Percentiles rank a stretch among this genome's conserved stretches.
Conservation (phyloP, 2,113 vertebrate species). For the Hemiscyllium ocellatum region DNA sequence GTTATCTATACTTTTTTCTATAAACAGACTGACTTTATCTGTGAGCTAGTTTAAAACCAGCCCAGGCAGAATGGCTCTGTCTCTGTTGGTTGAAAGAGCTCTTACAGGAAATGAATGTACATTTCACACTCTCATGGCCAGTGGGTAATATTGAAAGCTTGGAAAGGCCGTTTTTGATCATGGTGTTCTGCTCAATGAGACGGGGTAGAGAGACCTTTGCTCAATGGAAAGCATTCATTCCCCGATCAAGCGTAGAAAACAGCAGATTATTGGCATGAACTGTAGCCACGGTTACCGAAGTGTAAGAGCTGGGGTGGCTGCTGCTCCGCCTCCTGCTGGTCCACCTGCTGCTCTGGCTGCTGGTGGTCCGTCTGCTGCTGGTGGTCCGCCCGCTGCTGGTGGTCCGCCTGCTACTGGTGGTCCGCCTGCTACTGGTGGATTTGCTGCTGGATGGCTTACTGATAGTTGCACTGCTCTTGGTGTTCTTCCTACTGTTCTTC, state of each 20-base stretch:
- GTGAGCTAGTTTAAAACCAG: neutral
- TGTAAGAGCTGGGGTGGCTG: no score
- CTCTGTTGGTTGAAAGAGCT: neutral
- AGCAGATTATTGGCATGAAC: neutral
- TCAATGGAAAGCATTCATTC: neutral
- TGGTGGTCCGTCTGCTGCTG: no score
- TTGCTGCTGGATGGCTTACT: no score
- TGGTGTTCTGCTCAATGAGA: neutral
- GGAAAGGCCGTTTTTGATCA: neutral
- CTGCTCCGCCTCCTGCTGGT: no score
- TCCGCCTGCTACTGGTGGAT: no score
- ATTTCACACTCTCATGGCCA: neutral
- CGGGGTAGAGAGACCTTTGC: neutral
- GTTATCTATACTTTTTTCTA: neutral
- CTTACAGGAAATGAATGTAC: neutral
- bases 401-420: no score
- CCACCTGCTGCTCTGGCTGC: no score
- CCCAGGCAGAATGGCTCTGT: neutral
- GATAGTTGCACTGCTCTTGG: rapidly evolving
- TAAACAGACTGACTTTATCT: neutral
- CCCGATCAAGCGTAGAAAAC: neutral
- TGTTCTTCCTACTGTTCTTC: neutral
- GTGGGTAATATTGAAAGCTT: neutral
- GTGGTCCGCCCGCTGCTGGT: no score
- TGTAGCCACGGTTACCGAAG: neutral